A percentile compares a stretch with the other conserved stretches of the same genome.
Conservation (phyloP, 2,113 vertebrate species). For the Pseudopipra pipra region DNA sequence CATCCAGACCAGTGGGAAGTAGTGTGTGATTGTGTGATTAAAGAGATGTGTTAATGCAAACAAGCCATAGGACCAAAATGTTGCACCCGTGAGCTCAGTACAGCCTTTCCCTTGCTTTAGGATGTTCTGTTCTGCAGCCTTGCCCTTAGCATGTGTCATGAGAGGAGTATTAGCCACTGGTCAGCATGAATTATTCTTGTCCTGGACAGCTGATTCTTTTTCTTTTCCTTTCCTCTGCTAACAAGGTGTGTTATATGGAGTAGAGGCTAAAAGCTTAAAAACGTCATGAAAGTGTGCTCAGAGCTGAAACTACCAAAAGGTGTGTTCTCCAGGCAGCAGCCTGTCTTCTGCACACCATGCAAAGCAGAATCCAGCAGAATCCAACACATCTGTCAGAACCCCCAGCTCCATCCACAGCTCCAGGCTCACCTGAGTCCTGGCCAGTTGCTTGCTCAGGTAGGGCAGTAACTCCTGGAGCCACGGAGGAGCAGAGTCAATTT, state of each 20-base stretch:
- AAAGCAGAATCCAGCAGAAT: background rate
- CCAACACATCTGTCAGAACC: background rate
- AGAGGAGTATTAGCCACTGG: background rate
- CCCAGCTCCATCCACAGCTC: background rate
- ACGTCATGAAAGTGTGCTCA: background rate
- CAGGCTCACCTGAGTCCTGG: background rate
- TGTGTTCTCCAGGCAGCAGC: background rate
- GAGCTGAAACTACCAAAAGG: background rate
- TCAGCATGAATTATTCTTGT: background rate
- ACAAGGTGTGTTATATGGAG: background rate
- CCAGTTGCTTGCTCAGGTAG: background rate
- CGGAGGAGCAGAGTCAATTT: background rate
- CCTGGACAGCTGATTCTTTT: background rate
- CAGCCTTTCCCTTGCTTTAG: background rate
- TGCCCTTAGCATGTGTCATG: background rate
- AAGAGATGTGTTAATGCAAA: background rate
- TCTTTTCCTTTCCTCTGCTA: background rate
- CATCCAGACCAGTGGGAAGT: background rate
- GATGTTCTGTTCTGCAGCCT: background rate
- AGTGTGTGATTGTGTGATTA: background rate
- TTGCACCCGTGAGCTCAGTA: background rate
- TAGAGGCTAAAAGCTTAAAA: background rate
- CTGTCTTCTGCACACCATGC: background rate
- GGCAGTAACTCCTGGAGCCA: background rate
- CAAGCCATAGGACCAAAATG: background rate